Base-by-base conservation (phyloP, 1,140 invertebrate genomes). In the Lethocerus indicus region DNA sequence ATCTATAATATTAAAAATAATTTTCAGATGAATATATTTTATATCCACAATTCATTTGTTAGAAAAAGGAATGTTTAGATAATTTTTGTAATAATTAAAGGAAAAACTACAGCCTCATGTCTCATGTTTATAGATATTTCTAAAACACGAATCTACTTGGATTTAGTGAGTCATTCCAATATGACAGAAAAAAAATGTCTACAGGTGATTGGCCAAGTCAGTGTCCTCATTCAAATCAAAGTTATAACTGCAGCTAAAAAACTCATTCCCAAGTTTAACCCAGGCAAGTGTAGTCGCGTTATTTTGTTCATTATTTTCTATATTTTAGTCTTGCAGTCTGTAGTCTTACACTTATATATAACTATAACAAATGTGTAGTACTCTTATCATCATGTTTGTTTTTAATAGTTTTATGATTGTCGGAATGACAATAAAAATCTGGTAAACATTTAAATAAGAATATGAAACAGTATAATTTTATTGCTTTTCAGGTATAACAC, bases 401-500 rank as follows among this genome's bases (percentile, higher is more conserved):
- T n/a, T n/a, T n/a, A n/a, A n/a, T n/a, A 35, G n/a, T 35, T n/a
- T 12, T 35, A 35, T 12, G 29, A 18, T 39, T 4, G 13, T 18
- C 16, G 36, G 36, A 18, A 39, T 39, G 3, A 39, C 3, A 4
- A n/a, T 20, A 4, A 39, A 39, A 13, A 21, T 26, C 42, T 9
- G 42, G 42, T 44, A 9, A 16, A 6, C 16, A 9, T 7, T 21
- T 18, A 41, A 41, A n/a, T n/a, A 35, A 35, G 12, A 41, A 21
- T 41, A 41, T n/a, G 16, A 41, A 9, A n/a, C 32, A 35, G 32
- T n/a, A 35, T 35, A n/a, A 35, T 35, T 12, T 35, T 12, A 14
- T 41, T 9, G 7, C 12, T 36, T 24, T 43, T 2, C 36, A 42
- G 54, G 54, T 27, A 53, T 56, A 24, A 53, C 48, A 1, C 54